phyloP scores from a whole-genome alignment of 2,888 invertebrate genomes.

The Cataglyphis livida region DNA sequence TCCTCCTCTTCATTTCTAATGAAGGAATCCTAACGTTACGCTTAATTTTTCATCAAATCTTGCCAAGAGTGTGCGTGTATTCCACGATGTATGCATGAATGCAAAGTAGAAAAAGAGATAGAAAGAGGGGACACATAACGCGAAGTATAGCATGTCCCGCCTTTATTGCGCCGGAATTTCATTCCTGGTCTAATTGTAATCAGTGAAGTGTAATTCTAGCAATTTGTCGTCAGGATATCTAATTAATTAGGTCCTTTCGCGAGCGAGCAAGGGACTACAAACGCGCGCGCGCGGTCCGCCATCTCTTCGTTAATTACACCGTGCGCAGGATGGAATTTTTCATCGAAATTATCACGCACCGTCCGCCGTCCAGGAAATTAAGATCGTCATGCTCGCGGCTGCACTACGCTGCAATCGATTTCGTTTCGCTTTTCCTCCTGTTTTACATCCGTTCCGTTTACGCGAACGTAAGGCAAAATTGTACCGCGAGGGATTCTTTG shows the following conservation, averaged over 20 bases:
- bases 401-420: slow-evolving; percentile 35
- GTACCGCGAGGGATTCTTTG: neutral
- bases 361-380: slow-evolving; percentile 50
- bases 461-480: slow-evolving; percentile 2
- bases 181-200: slow-evolving; percentile 58
- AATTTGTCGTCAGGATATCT: slow-evolving; percentile 58
- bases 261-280: slow-evolving; percentile 1
- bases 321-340: slow-evolving; percentile 53
- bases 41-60: slow-evolving; percentile 76
- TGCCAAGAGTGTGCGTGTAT: neutral
- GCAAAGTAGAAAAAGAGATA: neutral
- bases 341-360: slow-evolving; percentile 53
- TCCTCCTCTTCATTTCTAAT: slow-evolving; percentile 42
- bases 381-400: slow-evolving; percentile 48
- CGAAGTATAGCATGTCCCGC: slow-evolving; percentile 19
- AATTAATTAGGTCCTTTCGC: slow-evolving; percentile 57
- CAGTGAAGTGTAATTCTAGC: slow-evolving; percentile 57
- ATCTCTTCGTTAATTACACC: slow-evolving; percentile 50
- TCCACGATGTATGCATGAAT: neutral
- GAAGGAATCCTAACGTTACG: slow-evolving; percentile 77
- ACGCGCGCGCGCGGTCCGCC: slow-evolving; percentile 25
- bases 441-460: slow-evolving; percentile 40
- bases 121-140: neutral
- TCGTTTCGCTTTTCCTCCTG: neutral
- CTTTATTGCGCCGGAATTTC: slow-evolving; percentile 60